Evolutionary conservation across 2,888 invertebrate genomes (phyloP).

Genomic region (Aethes cnicana): DNA sequence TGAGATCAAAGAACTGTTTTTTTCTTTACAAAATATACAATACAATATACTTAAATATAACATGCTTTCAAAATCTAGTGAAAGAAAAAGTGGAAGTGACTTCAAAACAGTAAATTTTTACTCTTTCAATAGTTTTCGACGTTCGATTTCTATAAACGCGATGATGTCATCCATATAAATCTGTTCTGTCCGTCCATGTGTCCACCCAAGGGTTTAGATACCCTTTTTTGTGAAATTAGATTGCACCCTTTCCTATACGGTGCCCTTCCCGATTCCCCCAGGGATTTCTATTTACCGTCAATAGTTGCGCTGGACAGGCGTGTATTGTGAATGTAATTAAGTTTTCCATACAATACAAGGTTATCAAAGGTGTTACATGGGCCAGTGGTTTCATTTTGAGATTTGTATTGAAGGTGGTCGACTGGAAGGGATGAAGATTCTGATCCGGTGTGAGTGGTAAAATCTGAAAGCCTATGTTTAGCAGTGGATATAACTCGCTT

Average conservation of each 20-base stretch:
- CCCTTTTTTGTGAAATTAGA: conserved; percentile 75
- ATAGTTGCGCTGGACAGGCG: conserved; percentile 49
- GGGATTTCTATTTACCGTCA: conserved; percentile 48
- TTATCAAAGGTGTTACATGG: conserved; percentile 14
- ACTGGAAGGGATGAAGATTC: background rate
- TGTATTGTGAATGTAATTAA: conserved; percentile 57
- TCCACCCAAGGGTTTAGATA: conserved; percentile 55
- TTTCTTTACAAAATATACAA: no score
- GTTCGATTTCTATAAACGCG: no score
- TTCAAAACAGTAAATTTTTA: no score
- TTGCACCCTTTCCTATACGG: conserved; percentile 61
- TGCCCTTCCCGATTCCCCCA: conserved; percentile 53
- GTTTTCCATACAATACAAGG: conserved; percentile 41
- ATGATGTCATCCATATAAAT: no score
- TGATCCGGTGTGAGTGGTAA: background rate
- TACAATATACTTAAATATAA: no score
- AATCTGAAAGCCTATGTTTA: no score
- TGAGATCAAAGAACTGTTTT: no score
- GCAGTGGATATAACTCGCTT: no score
- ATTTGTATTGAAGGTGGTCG: background rate
- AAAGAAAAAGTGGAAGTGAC: no score
- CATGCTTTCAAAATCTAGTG: no score
- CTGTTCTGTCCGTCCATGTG: conserved; percentile 43
- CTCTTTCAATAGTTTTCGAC: no score
- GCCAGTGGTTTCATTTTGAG: conserved; percentile 3